Conservation (phyloP, 2,797 vertebrate genomes). For the Acipenser ruthenus region DNA sequence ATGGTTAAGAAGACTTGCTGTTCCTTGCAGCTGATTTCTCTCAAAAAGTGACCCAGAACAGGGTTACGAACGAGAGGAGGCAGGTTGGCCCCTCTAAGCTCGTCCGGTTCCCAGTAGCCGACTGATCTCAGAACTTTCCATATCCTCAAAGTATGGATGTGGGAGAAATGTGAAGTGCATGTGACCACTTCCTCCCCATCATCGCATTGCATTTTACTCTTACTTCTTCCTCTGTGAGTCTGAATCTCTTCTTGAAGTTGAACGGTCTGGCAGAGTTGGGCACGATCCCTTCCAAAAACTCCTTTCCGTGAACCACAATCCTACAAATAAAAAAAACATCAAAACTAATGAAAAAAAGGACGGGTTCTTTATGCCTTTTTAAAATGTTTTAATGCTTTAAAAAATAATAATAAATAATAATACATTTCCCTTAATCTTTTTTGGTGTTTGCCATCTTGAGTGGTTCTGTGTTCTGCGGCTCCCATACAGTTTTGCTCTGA, state of each 20-base stretch:
- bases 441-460: not conserved
- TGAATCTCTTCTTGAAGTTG: slow-evolving; percentile 64
- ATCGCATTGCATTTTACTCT: not conserved
- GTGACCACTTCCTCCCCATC: not conserved
- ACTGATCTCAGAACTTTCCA: not conserved
- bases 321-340: slow-evolving; percentile 30
- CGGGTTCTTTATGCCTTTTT: not conserved
- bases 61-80: not conserved
- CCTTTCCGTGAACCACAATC: slow-evolving; percentile 67
- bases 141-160: not conserved
- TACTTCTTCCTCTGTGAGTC: slow-evolving; percentile 67
- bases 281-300: slow-evolving; percentile 55
- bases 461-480: no score
- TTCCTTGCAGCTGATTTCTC: no score
- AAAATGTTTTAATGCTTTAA: not conserved
- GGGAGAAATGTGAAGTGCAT: not conserved
- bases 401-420: not conserved
- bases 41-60: not conserved
- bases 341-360: not conserved
- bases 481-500: no score
- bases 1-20: no score
- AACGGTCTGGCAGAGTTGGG: slow-evolving; percentile 64
- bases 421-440: not conserved
- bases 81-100: not conserved
- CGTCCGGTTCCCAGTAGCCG: no score